These are phyloP conservation scores for Rhogogaster chlorosoma DNA, from an alignment of 2,888 invertebrate species.

Conservation along the genomic window DNA sequence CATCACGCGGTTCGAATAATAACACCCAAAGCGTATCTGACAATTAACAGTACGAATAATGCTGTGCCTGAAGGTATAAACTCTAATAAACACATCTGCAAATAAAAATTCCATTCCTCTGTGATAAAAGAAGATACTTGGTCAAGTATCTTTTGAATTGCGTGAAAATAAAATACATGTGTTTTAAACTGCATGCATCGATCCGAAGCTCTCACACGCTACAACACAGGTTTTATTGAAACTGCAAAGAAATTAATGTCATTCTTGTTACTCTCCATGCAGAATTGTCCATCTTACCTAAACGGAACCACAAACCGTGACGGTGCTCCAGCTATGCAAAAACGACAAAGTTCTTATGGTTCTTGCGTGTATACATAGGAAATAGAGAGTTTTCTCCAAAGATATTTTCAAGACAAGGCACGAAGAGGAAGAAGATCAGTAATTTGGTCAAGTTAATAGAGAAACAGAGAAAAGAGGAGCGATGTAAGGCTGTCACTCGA, in stretches of 20 bases:
- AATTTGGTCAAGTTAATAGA: neutral
- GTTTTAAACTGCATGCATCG: neutral
- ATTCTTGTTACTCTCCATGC: constrained; percentile 62
- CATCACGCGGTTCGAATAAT: neutral
- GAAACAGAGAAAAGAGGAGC: neutral
- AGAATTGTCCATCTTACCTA: constrained; percentile 68
- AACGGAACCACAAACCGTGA: constrained; percentile 63
- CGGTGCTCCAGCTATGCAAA: constrained; percentile 72
- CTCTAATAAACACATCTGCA: neutral
- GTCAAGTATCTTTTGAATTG: neutral
- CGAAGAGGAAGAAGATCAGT: constrained; percentile 40
- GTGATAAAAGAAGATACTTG: neutral
- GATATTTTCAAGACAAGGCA: constrained; percentile 30
- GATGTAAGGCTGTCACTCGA: neutral
- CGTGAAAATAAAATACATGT: neutral
- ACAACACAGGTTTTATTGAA: neutral
- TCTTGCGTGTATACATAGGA: constrained; percentile 36
- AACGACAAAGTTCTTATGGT: constrained; percentile 61
- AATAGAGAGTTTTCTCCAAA: constrained; percentile 29
- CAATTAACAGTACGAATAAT: neutral
- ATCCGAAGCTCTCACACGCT: neutral
- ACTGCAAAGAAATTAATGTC: neutral
- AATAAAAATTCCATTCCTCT: neutral
- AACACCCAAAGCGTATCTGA: constrained; percentile 26
- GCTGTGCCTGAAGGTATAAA: constrained; percentile 6